phyloP scores from a whole-genome alignment of 2,888 invertebrate species.

The Heliconius aoede region DNA sequence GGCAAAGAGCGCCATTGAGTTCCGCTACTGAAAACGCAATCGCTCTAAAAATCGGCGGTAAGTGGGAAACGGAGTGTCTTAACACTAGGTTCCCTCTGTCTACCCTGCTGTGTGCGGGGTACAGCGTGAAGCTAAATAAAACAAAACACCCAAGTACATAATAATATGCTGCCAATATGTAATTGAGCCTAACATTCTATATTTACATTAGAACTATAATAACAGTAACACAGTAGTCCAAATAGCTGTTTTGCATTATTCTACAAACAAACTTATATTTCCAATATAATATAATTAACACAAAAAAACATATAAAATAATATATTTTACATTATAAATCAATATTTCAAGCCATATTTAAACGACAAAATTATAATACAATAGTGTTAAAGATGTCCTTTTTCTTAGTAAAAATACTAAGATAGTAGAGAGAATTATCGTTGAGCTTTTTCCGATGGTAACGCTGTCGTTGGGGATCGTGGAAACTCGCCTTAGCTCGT shows the following conservation, averaged over 20 bases:
- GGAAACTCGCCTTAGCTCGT: slow-evolving; percentile 49
- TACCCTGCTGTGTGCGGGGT: no score
- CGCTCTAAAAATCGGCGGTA: no score
- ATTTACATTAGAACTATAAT: not conserved
- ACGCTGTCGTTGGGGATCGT: slow-evolving; percentile 62
- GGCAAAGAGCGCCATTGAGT: no score
- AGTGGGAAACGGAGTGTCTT: no score
- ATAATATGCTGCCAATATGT: not conserved
- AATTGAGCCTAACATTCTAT: not conserved
- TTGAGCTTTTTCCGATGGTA: slow-evolving; percentile 73
- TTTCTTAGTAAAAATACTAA: slow-evolving; percentile 43
- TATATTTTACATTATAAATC: not conserved
- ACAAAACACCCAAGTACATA: not conserved
- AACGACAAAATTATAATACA: slow-evolving; percentile 13
- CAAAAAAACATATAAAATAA: not conserved
- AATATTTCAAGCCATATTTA: not conserved
- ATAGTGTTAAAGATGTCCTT: slow-evolving; percentile 35
- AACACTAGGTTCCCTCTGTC: no score
- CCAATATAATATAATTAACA: not conserved
- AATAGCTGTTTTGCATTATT: not conserved
- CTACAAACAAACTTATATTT: not conserved
- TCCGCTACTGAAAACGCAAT: no score
- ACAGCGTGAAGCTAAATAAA: not conserved
- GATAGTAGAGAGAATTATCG: slow-evolving; percentile 67
- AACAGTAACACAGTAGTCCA: not conserved